A percentile compares a stretch with the other conserved stretches of the same genome.
These are phyloP conservation scores for Turnix velox DNA, from an alignment of 2,113 vertebrate species.

Conservation along the genomic window DNA sequence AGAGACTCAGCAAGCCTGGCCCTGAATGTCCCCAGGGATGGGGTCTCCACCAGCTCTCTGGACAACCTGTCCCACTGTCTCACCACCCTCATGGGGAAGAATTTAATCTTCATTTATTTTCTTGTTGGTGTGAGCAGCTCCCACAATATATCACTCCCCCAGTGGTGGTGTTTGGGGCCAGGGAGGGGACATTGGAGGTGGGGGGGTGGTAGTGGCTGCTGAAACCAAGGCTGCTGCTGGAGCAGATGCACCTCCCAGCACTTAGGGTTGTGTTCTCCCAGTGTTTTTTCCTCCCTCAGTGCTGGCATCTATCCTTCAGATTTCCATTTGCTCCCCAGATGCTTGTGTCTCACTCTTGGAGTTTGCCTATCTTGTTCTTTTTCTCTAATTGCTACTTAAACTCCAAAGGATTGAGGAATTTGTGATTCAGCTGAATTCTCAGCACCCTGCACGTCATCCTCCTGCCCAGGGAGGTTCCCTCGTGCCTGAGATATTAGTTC, in stretches of 20 bases:
- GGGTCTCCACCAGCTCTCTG: no score
- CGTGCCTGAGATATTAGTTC: not conserved
- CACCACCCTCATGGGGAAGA: no score
- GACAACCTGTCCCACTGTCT: no score
- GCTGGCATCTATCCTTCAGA: not conserved
- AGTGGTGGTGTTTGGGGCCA: not conserved
- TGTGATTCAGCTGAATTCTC: slow-evolving; percentile 26
- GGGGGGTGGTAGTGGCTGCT: not conserved
- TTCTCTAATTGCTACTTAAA: not conserved
- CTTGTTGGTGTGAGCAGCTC: not conserved
- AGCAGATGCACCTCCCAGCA: not conserved
- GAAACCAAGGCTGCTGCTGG: not conserved
- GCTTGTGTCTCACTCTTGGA: not conserved
- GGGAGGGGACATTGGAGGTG: not conserved
- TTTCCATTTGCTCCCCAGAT: not conserved
- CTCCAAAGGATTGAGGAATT: slow-evolving; percentile 24
- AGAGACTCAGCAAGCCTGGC: no score
- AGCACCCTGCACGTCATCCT: not conserved
- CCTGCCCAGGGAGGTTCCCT: not conserved
- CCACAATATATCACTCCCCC: not conserved
- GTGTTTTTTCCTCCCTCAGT: not conserved
- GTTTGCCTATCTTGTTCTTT: not conserved
- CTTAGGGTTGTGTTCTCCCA: not conserved
- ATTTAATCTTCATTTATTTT: not conserved
- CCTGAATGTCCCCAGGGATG: no score